These are phyloP conservation scores for Mimachlamys varia DNA, from an alignment of 2,888 invertebrate species.

Conservation along the genomic window DNA sequence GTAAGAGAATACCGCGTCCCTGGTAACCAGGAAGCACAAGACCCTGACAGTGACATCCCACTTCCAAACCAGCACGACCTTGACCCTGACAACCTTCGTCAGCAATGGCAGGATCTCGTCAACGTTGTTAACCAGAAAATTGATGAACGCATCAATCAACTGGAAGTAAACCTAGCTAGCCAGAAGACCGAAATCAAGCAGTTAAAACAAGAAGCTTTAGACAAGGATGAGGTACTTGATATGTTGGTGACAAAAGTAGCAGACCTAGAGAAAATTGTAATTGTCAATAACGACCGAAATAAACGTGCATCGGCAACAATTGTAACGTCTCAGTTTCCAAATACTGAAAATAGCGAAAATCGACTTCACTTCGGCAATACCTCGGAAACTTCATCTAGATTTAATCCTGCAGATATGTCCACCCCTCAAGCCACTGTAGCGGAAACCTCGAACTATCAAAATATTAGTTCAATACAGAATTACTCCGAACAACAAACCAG, in stretches of 20 bases:
- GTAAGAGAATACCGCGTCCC: no score
- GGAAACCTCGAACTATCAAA: no score
- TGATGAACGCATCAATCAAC: neutral
- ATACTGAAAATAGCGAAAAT: no score
- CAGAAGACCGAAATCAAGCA: neutral
- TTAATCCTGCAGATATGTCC: no score
- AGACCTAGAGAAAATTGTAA: neutral
- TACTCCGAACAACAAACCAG: no score
- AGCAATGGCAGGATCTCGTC: neutral
- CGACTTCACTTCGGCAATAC: no score
- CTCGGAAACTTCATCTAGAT: no score
- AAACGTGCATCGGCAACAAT: neutral
- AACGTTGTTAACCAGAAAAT: neutral
- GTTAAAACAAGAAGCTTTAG: neutral
- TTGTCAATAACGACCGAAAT: neutral
- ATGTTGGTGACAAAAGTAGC: neutral
- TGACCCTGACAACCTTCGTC: neutral
- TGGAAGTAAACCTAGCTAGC: neutral
- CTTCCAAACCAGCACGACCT: no score
- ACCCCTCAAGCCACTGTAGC: no score
- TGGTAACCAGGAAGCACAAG: no score
- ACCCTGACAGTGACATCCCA: no score
- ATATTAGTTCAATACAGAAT: no score
- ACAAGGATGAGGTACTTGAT: neutral
- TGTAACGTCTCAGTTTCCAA: neutral